Percentiles rank a stretch among this genome's conserved stretches.
Evolutionary conservation across 2,797 vertebrate genomes (phyloP).

Genomic region (Myotis vivesi): DNA sequence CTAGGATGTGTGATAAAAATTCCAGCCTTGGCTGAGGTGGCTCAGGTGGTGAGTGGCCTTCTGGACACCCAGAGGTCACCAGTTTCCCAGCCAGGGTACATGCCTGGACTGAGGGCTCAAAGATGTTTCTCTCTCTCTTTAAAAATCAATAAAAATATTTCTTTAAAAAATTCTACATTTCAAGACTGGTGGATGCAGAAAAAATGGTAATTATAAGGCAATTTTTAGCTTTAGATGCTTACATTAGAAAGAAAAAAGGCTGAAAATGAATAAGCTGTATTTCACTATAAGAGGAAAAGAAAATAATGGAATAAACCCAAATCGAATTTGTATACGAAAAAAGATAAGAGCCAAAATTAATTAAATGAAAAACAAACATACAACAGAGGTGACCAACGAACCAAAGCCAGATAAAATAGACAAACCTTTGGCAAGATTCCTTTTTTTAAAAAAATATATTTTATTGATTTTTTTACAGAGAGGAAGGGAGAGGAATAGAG

Average conservation of each 20-base stretch:
- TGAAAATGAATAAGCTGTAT: background rate
- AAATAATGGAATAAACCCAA: background rate
- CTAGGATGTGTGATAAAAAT: background rate
- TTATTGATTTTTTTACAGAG: too few species aligned
- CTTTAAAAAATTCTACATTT: background rate
- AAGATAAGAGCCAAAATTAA: background rate
- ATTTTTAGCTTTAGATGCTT: conserved; percentile 29
- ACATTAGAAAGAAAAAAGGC: background rate
- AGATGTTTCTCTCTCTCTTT: too few species aligned
- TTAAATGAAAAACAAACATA: background rate
- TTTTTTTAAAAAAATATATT: background rate
- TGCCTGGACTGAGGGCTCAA: too few species aligned
- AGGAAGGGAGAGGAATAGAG: too few species aligned
- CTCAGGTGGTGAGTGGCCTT: too few species aligned
- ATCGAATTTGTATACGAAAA: background rate
- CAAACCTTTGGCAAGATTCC: background rate
- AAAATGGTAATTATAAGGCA: background rate
- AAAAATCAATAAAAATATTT: too few species aligned
- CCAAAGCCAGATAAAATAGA: background rate
- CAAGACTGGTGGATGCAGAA: background rate
- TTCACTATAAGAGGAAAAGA: background rate
- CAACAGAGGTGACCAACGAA: background rate
- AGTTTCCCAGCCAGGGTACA: too few species aligned
- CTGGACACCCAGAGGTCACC: too few species aligned
- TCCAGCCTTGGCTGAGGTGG: background rate